Conservation (phyloP, 2,888 invertebrate genomes). For the Drosophila prostipennis region DNA sequence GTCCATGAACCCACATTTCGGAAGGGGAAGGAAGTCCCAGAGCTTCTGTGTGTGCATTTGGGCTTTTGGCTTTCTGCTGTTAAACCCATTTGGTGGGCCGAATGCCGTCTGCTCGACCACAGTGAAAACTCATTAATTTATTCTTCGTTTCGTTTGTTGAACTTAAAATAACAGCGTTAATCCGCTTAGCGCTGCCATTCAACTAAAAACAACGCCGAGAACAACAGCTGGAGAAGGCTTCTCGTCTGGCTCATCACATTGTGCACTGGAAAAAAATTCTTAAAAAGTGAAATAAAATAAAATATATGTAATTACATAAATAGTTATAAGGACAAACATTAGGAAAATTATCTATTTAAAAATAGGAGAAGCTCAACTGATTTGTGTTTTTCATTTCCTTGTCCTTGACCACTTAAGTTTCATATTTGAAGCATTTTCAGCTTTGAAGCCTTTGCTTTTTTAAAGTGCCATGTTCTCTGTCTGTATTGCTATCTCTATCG, state of each 20-base stretch:
- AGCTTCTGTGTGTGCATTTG: conserved; percentile 49
- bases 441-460: neutral
- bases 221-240: conserved; percentile 46
- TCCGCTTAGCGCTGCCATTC: conserved; percentile 74
- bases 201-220: conserved; percentile 65
- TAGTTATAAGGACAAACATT: no score
- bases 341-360: no score
- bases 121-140: conserved; percentile 82
- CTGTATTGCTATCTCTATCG: conserved; percentile 2
- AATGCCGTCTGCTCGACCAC: conserved; percentile 57
- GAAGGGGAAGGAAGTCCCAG: neutral
- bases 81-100: conserved; percentile 59
- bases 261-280: neutral
- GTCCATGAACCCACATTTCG: conserved; percentile 11
- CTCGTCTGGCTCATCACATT: conserved; percentile 18
- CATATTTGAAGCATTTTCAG: neutral
- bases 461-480: neutral
- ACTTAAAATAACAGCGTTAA: conserved; percentile 80
- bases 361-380: no score
- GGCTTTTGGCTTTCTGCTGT: conserved; percentile 71
- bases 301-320: no score
- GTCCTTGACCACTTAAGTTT: no score
- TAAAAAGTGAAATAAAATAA: no score
- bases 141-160: conserved; percentile 80
- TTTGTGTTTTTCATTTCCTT: no score